Percentiles rank a stretch among this genome's conserved stretches.
Evolutionary conservation across 2,113 vertebrate species (phyloP).

Genomic region (Phaethon lepturus): DNA sequence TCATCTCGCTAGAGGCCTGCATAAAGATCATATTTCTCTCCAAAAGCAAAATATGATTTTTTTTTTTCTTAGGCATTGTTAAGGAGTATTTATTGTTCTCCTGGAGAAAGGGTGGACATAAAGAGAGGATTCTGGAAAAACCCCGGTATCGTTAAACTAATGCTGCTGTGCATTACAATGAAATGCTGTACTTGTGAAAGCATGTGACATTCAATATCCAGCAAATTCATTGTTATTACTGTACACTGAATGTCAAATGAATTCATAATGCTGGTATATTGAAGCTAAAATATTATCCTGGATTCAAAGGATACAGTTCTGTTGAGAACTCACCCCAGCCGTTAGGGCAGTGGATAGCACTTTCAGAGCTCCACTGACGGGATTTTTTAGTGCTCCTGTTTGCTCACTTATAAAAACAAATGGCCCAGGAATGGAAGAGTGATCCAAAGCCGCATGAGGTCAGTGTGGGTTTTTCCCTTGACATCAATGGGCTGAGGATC

Average conservation of each 20-base stretch:
- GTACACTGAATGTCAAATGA: slow-evolving; percentile 50
- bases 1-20: background rate
- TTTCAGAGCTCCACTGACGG: background rate
- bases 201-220: slow-evolving; percentile 38
- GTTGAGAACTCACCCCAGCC: background rate
- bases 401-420: slow-evolving; percentile 44
- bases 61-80: slow-evolving; percentile 21
- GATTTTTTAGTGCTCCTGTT: background rate
- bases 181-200: background rate
- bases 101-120: background rate
- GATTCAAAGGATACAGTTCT: background rate
- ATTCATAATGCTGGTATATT: background rate
- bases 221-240: slow-evolving; percentile 61
- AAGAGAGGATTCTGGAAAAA: slow-evolving; percentile 28
- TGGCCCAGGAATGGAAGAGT: background rate
- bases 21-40: slow-evolving; percentile 8
- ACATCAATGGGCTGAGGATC: slow-evolving; percentile 25
- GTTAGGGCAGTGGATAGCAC: background rate
- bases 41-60: slow-evolving; percentile 31
- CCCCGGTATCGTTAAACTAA: background rate
- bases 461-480: slow-evolving; percentile 62
- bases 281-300: slow-evolving; percentile 42
- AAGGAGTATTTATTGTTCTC: slow-evolving; percentile 50
- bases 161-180: slow-evolving; percentile 10
- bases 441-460: slow-evolving; percentile 49